Percentiles rank a stretch among this genome's conserved stretches.
phyloP scores from a whole-genome alignment of 2,797 vertebrate genomes.

The Alosa sapidissima region DNA sequence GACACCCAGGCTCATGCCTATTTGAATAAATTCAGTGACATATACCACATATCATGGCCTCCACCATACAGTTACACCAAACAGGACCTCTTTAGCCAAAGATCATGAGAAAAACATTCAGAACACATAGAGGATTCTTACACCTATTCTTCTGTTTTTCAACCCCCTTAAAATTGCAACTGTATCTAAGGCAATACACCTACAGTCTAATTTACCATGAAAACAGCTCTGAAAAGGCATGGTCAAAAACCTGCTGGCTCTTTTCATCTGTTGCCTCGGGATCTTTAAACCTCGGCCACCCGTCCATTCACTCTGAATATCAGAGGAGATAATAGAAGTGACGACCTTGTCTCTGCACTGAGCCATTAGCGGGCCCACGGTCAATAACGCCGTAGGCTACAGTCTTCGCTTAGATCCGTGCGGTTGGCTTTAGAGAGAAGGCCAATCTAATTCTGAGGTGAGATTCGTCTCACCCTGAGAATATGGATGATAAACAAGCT shows the following conservation, averaged over 20 bases:
- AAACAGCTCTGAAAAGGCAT: background rate
- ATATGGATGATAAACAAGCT: background rate
- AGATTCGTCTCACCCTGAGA: background rate
- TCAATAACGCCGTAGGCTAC: background rate
- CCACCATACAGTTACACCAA: too few species aligned
- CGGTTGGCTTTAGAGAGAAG: background rate
- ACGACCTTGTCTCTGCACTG: background rate
- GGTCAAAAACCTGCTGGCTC: background rate
- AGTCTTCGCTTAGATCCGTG: background rate
- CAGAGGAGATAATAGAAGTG: background rate
- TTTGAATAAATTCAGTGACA: too few species aligned
- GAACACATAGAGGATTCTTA: too few species aligned
- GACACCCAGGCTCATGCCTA: too few species aligned
- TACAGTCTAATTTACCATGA: background rate
- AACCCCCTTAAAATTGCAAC: too few species aligned
- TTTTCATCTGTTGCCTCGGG: background rate
- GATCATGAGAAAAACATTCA: too few species aligned
- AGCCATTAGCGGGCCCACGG: background rate
- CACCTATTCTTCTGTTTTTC: too few species aligned
- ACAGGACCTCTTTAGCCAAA: too few species aligned
- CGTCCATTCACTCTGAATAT: background rate
- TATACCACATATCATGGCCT: too few species aligned
- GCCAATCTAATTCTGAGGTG: background rate
- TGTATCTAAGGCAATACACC: too few species aligned
- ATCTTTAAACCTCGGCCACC: background rate